Evolutionary conservation across 1,140 invertebrate species (phyloP).

Genomic region (Meloidogyne hapla): DNA sequence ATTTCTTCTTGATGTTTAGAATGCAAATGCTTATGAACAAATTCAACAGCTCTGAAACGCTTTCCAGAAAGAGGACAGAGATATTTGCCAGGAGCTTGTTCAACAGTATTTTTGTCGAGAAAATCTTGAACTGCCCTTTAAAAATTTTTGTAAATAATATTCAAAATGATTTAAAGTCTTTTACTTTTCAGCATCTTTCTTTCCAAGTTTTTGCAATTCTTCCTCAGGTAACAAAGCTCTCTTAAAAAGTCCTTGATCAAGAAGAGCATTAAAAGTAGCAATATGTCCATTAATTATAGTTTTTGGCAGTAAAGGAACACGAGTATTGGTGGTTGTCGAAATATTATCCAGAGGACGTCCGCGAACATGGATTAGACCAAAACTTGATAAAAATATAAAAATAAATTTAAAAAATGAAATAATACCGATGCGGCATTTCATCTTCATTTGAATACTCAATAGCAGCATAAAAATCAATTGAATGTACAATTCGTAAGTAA

Average conservation of each 20-base stretch:
- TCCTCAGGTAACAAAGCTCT: constrained; percentile 73
- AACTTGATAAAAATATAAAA: constrained; percentile 21
- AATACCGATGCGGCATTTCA: constrained; percentile 93
- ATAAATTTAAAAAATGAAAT: constrained; percentile 7
- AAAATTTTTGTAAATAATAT: neutral
- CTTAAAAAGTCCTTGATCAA: constrained; percentile 79
- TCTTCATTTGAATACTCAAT: constrained; percentile 99
- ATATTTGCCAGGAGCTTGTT: constrained; percentile 95
- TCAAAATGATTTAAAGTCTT: constrained; percentile 43
- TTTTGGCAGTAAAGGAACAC: constrained; percentile 45
- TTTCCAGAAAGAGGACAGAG: constrained; percentile 95
- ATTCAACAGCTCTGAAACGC: constrained; percentile 98
- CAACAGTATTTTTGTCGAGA: constrained; percentile 82
- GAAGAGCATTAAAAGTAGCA: constrained; percentile 79
- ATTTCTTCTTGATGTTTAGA: constrained; percentile 96
- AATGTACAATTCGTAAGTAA: constrained; percentile 93
- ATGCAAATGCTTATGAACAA: constrained; percentile 95
- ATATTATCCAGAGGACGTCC: constrained; percentile 73
- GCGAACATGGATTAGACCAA: constrained; percentile 91
- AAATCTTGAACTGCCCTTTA: constrained; percentile 84
- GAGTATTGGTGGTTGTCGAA: constrained; percentile 67
- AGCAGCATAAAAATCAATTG: constrained; percentile 97
- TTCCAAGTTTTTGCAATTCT: constrained; percentile 80
- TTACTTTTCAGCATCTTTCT: constrained; percentile 78
- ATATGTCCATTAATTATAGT: constrained; percentile 73